phyloP scores from a whole-genome alignment of 2,797 vertebrate species.

The Danio kyathit region DNA sequence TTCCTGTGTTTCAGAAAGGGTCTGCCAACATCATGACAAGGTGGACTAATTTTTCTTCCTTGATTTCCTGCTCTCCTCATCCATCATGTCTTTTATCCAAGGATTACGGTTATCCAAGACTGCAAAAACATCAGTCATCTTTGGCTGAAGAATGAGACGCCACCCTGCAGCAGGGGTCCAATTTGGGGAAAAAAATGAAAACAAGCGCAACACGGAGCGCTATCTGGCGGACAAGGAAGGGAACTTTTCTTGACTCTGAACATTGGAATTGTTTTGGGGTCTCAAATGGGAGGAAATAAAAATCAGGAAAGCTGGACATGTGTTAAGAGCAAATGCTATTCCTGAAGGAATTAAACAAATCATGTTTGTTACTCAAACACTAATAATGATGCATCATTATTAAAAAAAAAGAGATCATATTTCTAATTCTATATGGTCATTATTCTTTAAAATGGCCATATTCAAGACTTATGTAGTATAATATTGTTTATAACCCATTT shows the following conservation, averaged over 20 bases:
- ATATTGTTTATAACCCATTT: too few relatives aligned
- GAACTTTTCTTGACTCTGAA: slow-evolving; percentile 1
- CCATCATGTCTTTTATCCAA: slow-evolving; percentile 36
- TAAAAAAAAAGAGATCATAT: neutral
- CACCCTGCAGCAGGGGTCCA: slow-evolving; percentile 18
- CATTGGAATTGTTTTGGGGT: slow-evolving; percentile 15
- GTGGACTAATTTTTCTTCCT: slow-evolving; percentile 25
- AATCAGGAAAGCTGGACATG: neutral
- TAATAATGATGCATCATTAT: neutral
- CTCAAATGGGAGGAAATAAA: neutral
- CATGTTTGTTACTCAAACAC: neutral
- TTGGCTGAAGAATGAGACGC: slow-evolving; percentile 16
- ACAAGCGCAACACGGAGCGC: neutral
- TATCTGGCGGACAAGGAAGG: slow-evolving; percentile 11
- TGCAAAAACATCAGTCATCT: slow-evolving; percentile 42
- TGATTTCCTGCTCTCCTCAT: slow-evolving; percentile 33
- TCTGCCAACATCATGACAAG: slow-evolving; percentile 31
- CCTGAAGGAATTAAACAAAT: neutral
- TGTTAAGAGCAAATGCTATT: neutral
- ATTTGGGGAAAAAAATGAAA: neutral
- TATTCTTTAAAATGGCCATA: neutral
- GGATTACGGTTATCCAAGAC: slow-evolving; percentile 42
- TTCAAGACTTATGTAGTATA: neutral
- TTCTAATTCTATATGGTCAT: neutral
- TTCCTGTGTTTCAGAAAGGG: neutral